Evolutionary conservation across 1,140 invertebrate species (phyloP).

Genomic region (Thaumatotibia leucotreta): DNA sequence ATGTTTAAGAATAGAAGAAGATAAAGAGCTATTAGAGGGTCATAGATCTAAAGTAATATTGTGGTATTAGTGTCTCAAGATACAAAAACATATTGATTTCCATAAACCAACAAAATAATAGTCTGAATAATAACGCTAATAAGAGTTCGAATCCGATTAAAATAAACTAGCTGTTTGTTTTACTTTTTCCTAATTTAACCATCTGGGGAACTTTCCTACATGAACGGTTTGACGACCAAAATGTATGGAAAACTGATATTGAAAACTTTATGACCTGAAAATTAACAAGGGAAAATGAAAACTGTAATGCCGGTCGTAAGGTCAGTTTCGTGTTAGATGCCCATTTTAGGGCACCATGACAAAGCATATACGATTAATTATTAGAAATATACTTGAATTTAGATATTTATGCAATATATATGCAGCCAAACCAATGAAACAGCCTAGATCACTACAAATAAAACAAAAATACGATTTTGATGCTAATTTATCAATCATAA

Average conservation of each 20-base stretch:
- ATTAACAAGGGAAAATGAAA: conserved; percentile 12
- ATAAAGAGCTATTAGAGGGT: too few species aligned
- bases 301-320: neutral
- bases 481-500: conserved; percentile 31
- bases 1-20: too few species aligned
- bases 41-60: too few species aligned
- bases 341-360: conserved; percentile 12
- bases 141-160: too few species aligned
- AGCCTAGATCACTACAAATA: neutral
- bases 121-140: too few species aligned
- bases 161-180: too few species aligned
- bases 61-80: too few species aligned
- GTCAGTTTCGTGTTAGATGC: neutral
- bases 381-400: neutral
- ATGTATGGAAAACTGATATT: neutral
- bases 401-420: neutral
- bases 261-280: neutral
- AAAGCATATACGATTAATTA: neutral
- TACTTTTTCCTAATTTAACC: too few species aligned
- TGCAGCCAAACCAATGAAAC: neutral
- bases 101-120: too few species aligned
- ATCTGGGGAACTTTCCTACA: too few species aligned
- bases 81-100: too few species aligned
- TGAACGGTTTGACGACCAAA: too few species aligned
- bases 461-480: neutral